Base-by-base conservation (phyloP, 2,113 vertebrate genomes). In the Pelmatolapia mariae region DNA sequence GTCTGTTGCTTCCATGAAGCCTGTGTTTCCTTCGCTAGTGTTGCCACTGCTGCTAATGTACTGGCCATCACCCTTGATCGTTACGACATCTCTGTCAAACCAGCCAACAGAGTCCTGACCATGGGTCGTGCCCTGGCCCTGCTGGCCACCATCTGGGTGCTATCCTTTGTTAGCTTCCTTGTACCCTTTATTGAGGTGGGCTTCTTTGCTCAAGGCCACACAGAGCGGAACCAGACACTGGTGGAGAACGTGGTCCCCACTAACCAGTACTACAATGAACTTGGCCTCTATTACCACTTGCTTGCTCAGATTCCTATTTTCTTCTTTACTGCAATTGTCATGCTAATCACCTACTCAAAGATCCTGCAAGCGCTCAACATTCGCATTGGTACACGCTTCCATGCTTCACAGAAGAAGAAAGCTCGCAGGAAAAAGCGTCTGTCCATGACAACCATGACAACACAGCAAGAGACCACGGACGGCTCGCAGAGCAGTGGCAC, bases 1-100 rank as follows among this genome's bases (percentile, higher is more conserved):
- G 97, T 99, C 90, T 98, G 98, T 97, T 99, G 98, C 96, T 99
- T 99, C 95, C 99, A 99, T 12, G 98, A 99, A 96, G 98, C 99
- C 88, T 99, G 98, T n/a, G 98, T 99, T 88, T 99, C 99, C 63
- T 99, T 99, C 19, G 97, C 98, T 80, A 99, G 99, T 19, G 98
- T 99, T 83, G 98, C 98, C 71, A 99, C 98, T 7, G 98, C 98
- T 84, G 98, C 98, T 95, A 99, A 99, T 1, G 98, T 99, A 86
- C 98, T 99, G 8, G 98, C 98, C 61, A 99, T 99, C 93, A 99
- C 98, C 81, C 89, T 99, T 89, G 98, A 99, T 95, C 97, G 99
- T 84, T 99, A 99, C 0, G 99, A 99, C 94, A 99, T 99, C 95
- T 99, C 98, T 0, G 99, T 99, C 85, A 98, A 99, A 93, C 99